Evolutionary conservation across 2,888 invertebrate genomes (phyloP), one percentile per base, ranked within the genome.

Genomic region (Orthosia cruda): DNA sequence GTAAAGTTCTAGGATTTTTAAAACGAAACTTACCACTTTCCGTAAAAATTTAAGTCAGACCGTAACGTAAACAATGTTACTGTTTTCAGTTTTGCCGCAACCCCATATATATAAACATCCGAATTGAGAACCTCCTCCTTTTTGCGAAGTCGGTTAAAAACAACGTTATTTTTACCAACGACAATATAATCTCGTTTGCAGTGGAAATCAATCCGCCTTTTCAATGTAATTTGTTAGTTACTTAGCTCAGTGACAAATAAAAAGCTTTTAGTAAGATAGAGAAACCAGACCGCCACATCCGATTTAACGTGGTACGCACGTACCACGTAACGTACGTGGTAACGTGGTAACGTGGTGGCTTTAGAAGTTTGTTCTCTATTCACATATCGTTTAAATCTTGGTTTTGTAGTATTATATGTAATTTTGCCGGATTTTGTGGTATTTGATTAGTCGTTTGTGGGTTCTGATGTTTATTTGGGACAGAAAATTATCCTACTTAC

Each of bases 251-350:
- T 73, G 77, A 61, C 57, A 62, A 76, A 79, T 83, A 85, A 83
- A 83, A 79, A 80, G 87, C 85, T 87, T 86, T 86, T 66, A 77
- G 67, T 69, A 49, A 74, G 72, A 80, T 80, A 73, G 70, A 70
- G 85, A 80, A 77, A 59, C 73, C n/a, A n/a, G n/a, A n/a, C n/a
- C n/a, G n/a, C n/a, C 81, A 63, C 70, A 81, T 81, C 65, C 79
- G 69, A 80, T 85, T 87, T 73, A 81, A 80, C 80, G 70, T 18
- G 63, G 77, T 71, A 65, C 58, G 77, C 76, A 71, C 75, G 74
- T 79, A 72, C n/a, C n/a, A n/a, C n/a, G n/a, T n/a, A n/a, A n/a
- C n/a, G n/a, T n/a, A n/a, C n/a, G n/a, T n/a, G n/a, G n/a, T n/a
- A n/a, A n/a, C n/a, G n/a, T n/a, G n/a, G n/a, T n/a, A n/a, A n/a